Evolutionary conservation across 2,113 vertebrate genomes (phyloP).

Genomic region (Labeo rohita): DNA sequence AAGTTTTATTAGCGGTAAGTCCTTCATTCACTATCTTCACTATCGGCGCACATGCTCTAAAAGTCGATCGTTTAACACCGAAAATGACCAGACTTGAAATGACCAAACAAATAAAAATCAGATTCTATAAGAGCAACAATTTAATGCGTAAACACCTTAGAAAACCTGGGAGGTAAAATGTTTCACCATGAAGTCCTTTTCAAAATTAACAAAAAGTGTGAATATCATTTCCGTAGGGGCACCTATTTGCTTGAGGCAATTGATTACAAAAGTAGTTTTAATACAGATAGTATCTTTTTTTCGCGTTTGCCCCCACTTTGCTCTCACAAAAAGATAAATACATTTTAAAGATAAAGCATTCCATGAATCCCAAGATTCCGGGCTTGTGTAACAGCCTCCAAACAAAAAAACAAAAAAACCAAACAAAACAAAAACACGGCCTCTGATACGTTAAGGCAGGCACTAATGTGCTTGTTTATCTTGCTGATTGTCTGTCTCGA

Average conservation of each 20-base stretch:
- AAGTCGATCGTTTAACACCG: constrained; percentile 85
- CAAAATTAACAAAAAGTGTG: constrained; percentile 70
- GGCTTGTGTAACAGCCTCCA: constrained; percentile 71
- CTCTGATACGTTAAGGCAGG: constrained; percentile 72
- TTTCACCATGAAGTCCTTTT: constrained; percentile 83
- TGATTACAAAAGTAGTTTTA: constrained; percentile 62
- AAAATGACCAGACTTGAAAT: constrained; percentile 77
- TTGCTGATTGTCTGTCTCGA: constrained; percentile 75
- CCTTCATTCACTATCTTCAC: constrained; percentile 82
- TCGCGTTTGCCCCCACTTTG: constrained; percentile 62
- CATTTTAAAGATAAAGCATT: constrained; percentile 71
- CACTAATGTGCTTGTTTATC: constrained; percentile 72
- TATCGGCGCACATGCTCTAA: constrained; percentile 86
- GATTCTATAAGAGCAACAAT: constrained; percentile 86
- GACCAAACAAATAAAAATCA: constrained; percentile 86
- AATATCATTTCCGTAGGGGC: constrained; percentile 55
- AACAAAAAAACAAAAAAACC: constrained; percentile 47
- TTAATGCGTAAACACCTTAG: constrained; percentile 98
- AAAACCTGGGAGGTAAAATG: constrained; percentile 85
- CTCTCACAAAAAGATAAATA: constrained; percentile 64
- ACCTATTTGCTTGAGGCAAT: constrained; percentile 66
- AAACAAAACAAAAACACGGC: constrained; percentile 52
- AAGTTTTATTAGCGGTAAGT: constrained; percentile 80
- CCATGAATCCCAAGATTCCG: constrained; percentile 59
- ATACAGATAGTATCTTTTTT: constrained; percentile 60